Base-by-base conservation (phyloP, 1,140 invertebrate genomes). In the Drosophila sturtevanti region DNA sequence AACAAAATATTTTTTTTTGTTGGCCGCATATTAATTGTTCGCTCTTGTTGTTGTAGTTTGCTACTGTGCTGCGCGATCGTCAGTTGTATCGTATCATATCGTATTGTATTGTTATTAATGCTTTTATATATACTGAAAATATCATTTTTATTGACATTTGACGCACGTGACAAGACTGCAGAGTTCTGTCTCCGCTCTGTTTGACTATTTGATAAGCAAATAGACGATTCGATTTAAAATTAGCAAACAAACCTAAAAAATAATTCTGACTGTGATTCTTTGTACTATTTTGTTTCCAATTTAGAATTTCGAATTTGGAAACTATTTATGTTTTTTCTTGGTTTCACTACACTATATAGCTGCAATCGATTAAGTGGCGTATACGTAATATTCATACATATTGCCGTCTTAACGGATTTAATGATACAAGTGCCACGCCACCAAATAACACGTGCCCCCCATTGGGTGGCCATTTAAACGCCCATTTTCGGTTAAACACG, bases 71-170 rank as follows among this genome's bases (percentile, higher is more conserved):
- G 59, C 54, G 65, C 68, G 82, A 86, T 86, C 82, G 41, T 48
- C 16, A 44, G 41, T 48, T 48, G 63, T 66, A 65, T 67, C 72
- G 75, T 77, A 62, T 67, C 55, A 44, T 48, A 48, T 48, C 41
- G 1, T 48, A 48, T 48, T 11, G 74, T 70, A 66, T 68, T 64
- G 82, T 81, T 87, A 79, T 82, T 89, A 87, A 76, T 79, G 65
- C 63, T 63, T 38, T 27, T 51, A 56, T 44, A 56, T 48, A 48
- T 48, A 48, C 37, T 67, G 27, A 21, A 67, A 77, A 70, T 77
- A 75, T 86, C 73, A 79, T 73, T 89, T 48, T 87, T 79, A 87
- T 87, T 82, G 79, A 77, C 79, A 79, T 84, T 89, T 69, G 64
- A 68, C 16, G 84, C 77, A 89, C 84, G 84, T 89, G 84, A 89